These are phyloP conservation scores for Bostrychus sinensis DNA, from an alignment of 2,113 vertebrate genomes.

Conservation along the genomic window DNA sequence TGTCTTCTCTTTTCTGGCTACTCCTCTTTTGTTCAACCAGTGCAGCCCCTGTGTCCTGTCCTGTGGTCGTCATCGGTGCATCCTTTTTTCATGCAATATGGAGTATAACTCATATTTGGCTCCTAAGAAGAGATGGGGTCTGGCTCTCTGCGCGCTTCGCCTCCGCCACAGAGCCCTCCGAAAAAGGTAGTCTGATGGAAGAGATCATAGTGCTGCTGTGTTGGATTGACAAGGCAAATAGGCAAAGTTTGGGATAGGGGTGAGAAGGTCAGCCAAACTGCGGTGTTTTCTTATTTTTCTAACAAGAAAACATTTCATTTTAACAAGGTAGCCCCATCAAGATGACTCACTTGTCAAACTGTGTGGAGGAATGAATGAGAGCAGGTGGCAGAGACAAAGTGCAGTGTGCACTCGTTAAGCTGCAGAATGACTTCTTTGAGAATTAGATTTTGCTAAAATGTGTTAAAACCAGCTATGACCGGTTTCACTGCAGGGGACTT, in stretches of 20 bases:
- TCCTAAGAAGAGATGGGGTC: conserved; percentile 65
- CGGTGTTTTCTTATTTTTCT: background rate
- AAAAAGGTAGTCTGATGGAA: conserved; percentile 63
- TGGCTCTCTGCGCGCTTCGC: conserved; percentile 72
- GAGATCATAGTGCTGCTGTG: background rate
- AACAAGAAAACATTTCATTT: conserved; percentile 7
- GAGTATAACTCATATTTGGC: conserved; percentile 46
- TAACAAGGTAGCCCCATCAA: background rate
- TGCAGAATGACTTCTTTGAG: background rate
- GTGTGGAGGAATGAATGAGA: background rate
- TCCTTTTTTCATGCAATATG: conserved; percentile 46
- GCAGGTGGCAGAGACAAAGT: background rate
- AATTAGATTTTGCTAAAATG: background rate
- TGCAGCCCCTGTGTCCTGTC: background rate
- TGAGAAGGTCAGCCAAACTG: background rate
- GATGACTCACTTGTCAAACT: conserved; percentile 3
- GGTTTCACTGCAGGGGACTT: background rate
- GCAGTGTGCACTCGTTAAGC: background rate
- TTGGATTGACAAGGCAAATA: conserved; percentile 21
- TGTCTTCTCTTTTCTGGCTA: conserved; percentile 17
- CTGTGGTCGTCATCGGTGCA: background rate
- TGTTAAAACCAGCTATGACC: background rate
- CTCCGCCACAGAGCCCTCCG: conserved; percentile 74
- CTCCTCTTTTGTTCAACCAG: conserved; percentile 10
- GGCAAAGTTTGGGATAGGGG: background rate